Conservation (phyloP, 2,888 invertebrate species). For the Sphaerophoria rueppellii region DNA sequence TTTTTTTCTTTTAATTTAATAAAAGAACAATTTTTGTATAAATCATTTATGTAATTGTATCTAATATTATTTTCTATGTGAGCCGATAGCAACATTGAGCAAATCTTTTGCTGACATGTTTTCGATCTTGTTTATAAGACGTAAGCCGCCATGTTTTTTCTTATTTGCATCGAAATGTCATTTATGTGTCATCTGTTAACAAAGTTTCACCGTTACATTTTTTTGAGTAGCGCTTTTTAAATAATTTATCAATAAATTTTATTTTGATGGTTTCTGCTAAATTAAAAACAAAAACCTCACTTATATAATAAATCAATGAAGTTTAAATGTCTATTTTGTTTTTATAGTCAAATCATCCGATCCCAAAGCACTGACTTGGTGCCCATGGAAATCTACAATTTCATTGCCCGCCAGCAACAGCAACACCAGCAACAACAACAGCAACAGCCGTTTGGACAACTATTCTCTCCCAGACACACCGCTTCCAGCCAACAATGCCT, state of each 20-base stretch:
- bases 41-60: conserved; percentile 59
- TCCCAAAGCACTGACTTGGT: conserved; percentile 79
- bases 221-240: conserved; percentile 28
- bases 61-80: conserved; percentile 61
- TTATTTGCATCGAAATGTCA: conserved; percentile 55
- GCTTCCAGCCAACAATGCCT: conserved; percentile 77
- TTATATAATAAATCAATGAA: not conserved
- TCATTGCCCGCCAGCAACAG: conserved; percentile 75
- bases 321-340: conserved; percentile 13
- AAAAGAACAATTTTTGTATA: conserved; percentile 40
- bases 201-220: conserved; percentile 44
- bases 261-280: conserved; percentile 10
- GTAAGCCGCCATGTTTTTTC: conserved; percentile 64
- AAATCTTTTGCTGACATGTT: conserved; percentile 54
- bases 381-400: conserved; percentile 78
- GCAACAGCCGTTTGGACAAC: conserved; percentile 73
- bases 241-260: conserved; percentile 10
- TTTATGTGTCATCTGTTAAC: conserved; percentile 47
- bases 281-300: not conserved
- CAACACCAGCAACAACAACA: conserved; percentile 53
- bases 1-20: conserved; percentile 17
- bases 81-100: conserved; percentile 52
- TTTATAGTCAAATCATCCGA: conserved; percentile 78
- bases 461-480: conserved; percentile 77
- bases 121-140: conserved; percentile 62